These are phyloP conservation scores for Drosophila ficusphila DNA, from an alignment of 1,140 invertebrate species.

Conservation along the genomic window DNA sequence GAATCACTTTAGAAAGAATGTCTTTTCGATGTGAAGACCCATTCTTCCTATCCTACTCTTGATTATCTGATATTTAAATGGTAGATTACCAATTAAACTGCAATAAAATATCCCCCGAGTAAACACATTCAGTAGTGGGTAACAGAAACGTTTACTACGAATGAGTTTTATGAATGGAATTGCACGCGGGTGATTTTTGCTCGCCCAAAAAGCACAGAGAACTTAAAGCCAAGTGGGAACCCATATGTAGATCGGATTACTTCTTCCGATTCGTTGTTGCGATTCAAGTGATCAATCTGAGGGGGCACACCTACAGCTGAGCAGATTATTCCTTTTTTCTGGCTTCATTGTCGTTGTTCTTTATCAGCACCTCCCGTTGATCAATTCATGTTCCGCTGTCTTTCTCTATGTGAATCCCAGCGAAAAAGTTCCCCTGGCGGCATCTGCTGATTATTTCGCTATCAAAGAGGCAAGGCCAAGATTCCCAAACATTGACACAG, in stretches of 20 bases:
- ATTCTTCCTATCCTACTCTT: too few species aligned
- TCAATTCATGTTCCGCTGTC: conserved; percentile 10
- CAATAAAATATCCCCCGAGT: background rate
- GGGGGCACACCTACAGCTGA: conserved; percentile 3
- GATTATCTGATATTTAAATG: too few species aligned
- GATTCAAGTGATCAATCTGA: conserved; percentile 25
- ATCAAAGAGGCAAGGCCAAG: conserved; percentile 22
- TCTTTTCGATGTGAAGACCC: conserved; percentile 2
- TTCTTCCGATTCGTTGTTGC: conserved; percentile 1
- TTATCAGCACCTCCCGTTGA: conserved; percentile 29
- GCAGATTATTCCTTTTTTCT: conserved; percentile 4
- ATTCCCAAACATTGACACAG: conserved; percentile 27
- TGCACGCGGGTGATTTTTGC: conserved; percentile 1
- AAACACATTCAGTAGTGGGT: background rate
- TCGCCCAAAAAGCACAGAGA: conserved; percentile 8
- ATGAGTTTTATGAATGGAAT: conserved; percentile 34
- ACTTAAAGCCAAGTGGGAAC: background rate
- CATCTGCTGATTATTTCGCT: conserved; percentile 20
- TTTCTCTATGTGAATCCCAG: conserved; percentile 7
- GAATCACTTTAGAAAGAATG: background rate
- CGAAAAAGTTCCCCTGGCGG: conserved; percentile 28
- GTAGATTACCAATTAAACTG: background rate
- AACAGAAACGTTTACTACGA: conserved; percentile 13
- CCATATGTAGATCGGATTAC: conserved; percentile 7
- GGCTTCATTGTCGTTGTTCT: conserved; percentile 1